phyloP scores from a whole-genome alignment of 1,140 invertebrate species.

The Mercenaria mercenaria region DNA sequence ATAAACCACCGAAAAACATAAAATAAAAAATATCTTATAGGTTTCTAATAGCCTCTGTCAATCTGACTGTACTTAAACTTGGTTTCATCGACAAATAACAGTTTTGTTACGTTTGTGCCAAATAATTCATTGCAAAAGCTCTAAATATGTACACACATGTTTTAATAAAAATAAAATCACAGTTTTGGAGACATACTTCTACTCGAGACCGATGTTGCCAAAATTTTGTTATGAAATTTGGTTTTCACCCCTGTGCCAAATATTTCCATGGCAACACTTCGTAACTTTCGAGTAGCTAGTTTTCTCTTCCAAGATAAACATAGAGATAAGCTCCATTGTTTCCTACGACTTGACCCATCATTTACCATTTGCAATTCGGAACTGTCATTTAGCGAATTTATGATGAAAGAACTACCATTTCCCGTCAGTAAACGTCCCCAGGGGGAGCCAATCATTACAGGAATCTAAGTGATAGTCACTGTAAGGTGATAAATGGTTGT shows the following conservation, averaged over 20 bases:
- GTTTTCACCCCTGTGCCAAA: not conserved
- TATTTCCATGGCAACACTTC: slow-evolving; percentile 26
- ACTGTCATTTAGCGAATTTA: slow-evolving; percentile 69
- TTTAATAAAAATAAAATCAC: too few species aligned
- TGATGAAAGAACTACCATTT: slow-evolving; percentile 67
- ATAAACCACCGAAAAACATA: too few species aligned
- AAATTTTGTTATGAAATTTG: not conserved
- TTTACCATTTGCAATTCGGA: slow-evolving; percentile 67
- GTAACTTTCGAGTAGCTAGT: slow-evolving; percentile 50
- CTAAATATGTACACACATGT: too few species aligned
- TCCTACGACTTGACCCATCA: slow-evolving; percentile 60
- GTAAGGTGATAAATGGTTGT: slow-evolving; percentile 62
- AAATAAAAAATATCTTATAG: too few species aligned
- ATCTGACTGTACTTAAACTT: too few species aligned
- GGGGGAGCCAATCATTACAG: slow-evolving; percentile 42
- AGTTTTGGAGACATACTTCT: too few species aligned
- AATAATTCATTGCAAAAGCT: too few species aligned
- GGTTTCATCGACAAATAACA: too few species aligned
- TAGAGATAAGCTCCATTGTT: slow-evolving; percentile 65
- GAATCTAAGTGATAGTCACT: slow-evolving; percentile 51
- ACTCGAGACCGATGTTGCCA: too few species aligned
- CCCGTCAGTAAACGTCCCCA: not conserved
- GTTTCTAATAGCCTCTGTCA: too few species aligned
- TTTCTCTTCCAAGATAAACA: slow-evolving; percentile 55
- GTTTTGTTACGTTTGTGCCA: too few species aligned